These are phyloP conservation scores for Lagorchestes hirsutus DNA, from an alignment of 2,797 vertebrate genomes.

Conservation along the genomic window DNA sequence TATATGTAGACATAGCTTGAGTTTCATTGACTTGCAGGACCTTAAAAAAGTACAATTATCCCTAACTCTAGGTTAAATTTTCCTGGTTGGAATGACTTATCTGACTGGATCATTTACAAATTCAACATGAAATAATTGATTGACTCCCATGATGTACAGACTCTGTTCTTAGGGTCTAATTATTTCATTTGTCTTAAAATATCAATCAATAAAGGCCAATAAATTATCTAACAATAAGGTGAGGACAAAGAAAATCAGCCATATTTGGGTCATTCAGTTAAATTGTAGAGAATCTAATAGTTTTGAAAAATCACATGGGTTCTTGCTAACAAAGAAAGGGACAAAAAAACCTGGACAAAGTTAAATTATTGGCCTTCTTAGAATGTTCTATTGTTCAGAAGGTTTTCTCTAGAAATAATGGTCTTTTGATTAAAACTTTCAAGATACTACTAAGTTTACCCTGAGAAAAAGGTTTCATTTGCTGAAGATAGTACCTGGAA, in stretches of 20 bases:
- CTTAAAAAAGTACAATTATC: background rate
- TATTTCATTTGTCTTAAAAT: background rate
- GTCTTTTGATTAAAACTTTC: background rate
- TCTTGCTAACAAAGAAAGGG: background rate
- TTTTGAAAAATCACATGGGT: background rate
- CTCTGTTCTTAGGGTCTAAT: background rate
- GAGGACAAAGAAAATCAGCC: background rate
- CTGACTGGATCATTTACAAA: background rate
- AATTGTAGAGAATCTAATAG: background rate
- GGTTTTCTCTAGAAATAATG: background rate
- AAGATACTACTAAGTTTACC: background rate
- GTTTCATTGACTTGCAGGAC: background rate
- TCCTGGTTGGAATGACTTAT: background rate
- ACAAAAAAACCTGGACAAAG: background rate
- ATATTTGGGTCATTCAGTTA: background rate
- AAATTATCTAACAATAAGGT: background rate
- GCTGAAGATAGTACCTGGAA: background rate
- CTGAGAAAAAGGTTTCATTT: background rate
- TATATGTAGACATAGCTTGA: background rate
- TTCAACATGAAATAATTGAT: background rate
- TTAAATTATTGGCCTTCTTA: background rate
- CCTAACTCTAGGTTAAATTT: background rate
- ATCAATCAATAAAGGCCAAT: background rate
- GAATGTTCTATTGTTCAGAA: background rate
- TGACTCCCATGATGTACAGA: background rate